phyloP scores from a whole-genome alignment of 2,888 invertebrate species.

The Tubulanus polymorphus region DNA sequence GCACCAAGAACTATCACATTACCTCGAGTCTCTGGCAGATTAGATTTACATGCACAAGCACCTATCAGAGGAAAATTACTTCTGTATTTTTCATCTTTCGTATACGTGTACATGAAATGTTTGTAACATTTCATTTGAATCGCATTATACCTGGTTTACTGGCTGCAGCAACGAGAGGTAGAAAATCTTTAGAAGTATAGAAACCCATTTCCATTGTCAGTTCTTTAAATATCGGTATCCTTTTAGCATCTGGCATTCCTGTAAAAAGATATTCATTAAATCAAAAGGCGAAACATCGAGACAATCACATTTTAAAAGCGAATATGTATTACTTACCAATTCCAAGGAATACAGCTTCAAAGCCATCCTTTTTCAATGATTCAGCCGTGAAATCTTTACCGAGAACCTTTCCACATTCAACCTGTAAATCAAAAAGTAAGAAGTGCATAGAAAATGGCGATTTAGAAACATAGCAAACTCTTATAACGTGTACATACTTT shows the following conservation, averaged over 20 bases:
- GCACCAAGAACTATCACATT: conserved; percentile 90
- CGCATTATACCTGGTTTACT: conserved; percentile 91
- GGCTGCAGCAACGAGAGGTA: conserved; percentile 80
- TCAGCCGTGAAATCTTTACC: conserved; percentile 59
- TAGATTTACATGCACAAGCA: conserved; percentile 73
- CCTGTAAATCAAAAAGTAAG: conserved; percentile 30
- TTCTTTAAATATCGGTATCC: conserved; percentile 64
- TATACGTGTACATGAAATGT: no score
- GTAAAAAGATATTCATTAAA: conserved; percentile 58
- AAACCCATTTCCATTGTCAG: conserved; percentile 79
- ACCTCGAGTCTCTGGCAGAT: conserved; percentile 72
- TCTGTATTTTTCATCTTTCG: no score
- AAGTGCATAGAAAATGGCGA: background rate
- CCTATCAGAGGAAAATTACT: conserved; percentile 54
- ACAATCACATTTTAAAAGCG: conserved; percentile 1
- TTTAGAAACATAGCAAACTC: background rate
- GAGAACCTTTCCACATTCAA: conserved; percentile 67
- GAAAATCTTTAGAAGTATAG: conserved; percentile 89
- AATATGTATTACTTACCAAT: conserved; percentile 55
- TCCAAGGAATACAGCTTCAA: conserved; percentile 69
- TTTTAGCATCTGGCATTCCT: conserved; percentile 86
- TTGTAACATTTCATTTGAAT: no score
- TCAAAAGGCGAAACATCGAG: background rate
- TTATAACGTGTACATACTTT: conserved; percentile 61
- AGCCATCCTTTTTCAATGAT: conserved; percentile 66